Conservation (phyloP, 2,113 vertebrate genomes). For the Nothobranchius furzeri region DNA sequence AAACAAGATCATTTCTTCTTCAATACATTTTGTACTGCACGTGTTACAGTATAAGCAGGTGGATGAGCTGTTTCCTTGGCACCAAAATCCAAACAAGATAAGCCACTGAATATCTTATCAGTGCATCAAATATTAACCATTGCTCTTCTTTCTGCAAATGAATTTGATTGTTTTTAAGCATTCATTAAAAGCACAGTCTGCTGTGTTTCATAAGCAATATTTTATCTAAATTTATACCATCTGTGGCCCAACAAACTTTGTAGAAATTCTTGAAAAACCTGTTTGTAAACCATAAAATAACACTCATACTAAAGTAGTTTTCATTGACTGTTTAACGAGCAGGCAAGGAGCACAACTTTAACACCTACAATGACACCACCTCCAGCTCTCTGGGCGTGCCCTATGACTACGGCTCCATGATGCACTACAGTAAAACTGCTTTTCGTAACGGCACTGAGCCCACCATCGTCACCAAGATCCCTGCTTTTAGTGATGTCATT, state of each 20-base stretch:
- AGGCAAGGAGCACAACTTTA: slow-evolving; percentile 83
- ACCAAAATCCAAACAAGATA: slow-evolving; percentile 17
- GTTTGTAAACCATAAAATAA: background rate
- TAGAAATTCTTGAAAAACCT: background rate
- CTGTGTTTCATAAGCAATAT: background rate
- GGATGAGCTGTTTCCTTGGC: background rate
- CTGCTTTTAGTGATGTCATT: slow-evolving; percentile 87
- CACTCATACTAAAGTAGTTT: background rate
- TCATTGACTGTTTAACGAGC: background rate
- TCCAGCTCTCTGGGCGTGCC: slow-evolving; percentile 85
- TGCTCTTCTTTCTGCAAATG: background rate
- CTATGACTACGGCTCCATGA: slow-evolving; percentile 92
- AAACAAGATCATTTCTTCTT: no score
- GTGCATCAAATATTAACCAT: background rate
- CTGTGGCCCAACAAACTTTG: background rate
- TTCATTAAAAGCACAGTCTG: background rate
- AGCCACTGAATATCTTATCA: slow-evolving; percentile 1
- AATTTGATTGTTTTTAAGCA: background rate
- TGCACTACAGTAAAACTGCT: slow-evolving; percentile 91
- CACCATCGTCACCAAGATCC: slow-evolving; percentile 90
- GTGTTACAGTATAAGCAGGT: slow-evolving; percentile 4
- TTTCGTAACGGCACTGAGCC: slow-evolving; percentile 83
- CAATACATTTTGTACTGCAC: background rate
- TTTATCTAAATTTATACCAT: background rate
- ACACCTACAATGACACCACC: slow-evolving; percentile 79